Conservation (phyloP, 2,888 invertebrate species). For the Cantharis nigra region DNA sequence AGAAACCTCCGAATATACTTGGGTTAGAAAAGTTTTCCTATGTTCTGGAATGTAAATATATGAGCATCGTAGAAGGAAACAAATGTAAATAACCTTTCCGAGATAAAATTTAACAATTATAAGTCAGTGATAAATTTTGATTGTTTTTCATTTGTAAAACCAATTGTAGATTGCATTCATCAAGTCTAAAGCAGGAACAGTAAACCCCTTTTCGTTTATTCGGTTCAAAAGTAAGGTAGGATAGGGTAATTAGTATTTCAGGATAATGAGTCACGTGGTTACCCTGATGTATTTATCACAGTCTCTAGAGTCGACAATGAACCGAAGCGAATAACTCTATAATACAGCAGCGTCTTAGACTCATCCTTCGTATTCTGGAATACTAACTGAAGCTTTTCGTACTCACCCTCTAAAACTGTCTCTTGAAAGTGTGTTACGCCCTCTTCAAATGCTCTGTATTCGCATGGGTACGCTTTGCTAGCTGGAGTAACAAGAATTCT, state of each 20-base stretch:
- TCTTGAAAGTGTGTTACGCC: constrained; percentile 19
- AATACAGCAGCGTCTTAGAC: constrained; percentile 36
- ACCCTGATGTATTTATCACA: constrained; percentile 49
- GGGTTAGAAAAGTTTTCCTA: too few relatives aligned
- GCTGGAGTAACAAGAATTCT: constrained; percentile 27
- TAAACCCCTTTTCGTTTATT: constrained; percentile 21
- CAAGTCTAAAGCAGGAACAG: constrained; percentile 8
- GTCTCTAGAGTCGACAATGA: constrained; percentile 49
- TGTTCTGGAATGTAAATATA: neutral
- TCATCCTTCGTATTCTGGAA: constrained; percentile 11
- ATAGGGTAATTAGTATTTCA: constrained; percentile 47
- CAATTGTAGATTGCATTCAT: constrained; percentile 24
- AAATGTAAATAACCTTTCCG: neutral
- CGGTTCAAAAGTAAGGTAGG: constrained; percentile 28
- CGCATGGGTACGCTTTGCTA: constrained; percentile 23
- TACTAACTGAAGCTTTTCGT: constrained; percentile 16
- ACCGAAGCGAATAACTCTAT: constrained; percentile 44
- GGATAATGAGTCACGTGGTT: constrained; percentile 51
- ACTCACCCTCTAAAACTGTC: constrained; percentile 2
- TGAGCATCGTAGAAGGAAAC: neutral
- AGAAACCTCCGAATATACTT: neutral
- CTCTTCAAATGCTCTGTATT: constrained; percentile 18
- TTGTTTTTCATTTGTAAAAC: constrained; percentile 11
- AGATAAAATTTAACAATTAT: neutral
- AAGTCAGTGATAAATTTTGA: neutral